Conservation (phyloP, 2,797 vertebrate genomes). For the Cygnus olor region DNA sequence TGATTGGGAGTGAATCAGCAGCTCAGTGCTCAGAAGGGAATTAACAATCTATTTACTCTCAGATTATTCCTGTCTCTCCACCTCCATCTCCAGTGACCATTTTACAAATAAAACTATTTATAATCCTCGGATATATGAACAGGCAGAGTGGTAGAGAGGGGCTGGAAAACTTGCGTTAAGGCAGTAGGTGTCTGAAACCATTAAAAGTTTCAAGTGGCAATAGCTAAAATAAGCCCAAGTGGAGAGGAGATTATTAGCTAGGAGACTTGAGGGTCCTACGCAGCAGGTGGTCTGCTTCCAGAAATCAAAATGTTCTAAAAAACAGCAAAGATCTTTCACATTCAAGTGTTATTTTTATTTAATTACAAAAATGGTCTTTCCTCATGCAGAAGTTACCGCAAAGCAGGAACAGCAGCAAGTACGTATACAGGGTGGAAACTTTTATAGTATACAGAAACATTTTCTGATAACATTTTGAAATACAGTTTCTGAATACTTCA, state of each 20-base stretch:
- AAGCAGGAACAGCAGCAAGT: neutral
- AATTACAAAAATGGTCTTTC: constrained; percentile 63
- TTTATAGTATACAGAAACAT: neutral
- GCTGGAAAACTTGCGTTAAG: constrained; percentile 47
- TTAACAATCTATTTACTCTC: constrained; percentile 52
- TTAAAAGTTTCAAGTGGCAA: constrained; percentile 71
- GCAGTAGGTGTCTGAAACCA: constrained; percentile 60
- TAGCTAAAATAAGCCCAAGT: constrained; percentile 66
- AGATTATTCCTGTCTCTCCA: constrained; percentile 42
- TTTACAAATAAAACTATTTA: constrained; percentile 65
- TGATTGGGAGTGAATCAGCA: constrained; percentile 61
- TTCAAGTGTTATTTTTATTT: constrained; percentile 64
- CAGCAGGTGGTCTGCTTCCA: constrained; percentile 69
- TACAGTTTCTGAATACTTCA: neutral
- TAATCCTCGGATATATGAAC: constrained; percentile 47
- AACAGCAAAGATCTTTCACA: constrained; percentile 52
- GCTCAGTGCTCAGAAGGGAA: constrained; percentile 49
- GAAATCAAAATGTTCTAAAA: constrained; percentile 50
- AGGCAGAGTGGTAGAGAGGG: neutral
- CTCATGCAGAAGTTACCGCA: constrained; percentile 35
- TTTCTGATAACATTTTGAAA: neutral
- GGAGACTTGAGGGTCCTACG: constrained; percentile 55
- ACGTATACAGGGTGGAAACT: neutral
- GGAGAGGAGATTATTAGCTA: constrained; percentile 64
- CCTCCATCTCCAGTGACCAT: constrained; percentile 58